Base-by-base conservation (phyloP, 1,140 invertebrate species). In the Eumaeus atala region DNA sequence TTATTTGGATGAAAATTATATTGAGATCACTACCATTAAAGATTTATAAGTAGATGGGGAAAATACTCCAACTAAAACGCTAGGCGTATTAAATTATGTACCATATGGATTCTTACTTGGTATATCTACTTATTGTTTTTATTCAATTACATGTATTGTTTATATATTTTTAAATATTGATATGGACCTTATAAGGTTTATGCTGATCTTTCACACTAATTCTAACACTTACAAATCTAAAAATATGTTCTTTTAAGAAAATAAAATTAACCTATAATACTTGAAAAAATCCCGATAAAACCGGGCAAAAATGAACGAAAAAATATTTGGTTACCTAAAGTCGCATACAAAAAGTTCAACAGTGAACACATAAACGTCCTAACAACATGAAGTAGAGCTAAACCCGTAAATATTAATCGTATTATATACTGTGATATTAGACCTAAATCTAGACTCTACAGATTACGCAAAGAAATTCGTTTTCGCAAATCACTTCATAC, bases 71-170 rank as follows among this genome's bases (percentile, higher is more conserved):
- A 79, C 62, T 58, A 68, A 74, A 79, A 79, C 78, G 77, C 77
- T 80, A 61, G 68, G 77, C 79, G 79, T 70, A 56, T 62, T 61
- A 56, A 55, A 60, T 65, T 64, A 68, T 63, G 60, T 66, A 70
- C 62, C 62, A 68, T 21, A 51, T 60, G 58, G 61, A 63, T 40
- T 50, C 62, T 65, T 64, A 63, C 59, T 67, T 63, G 67, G 80
- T 83, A 82, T 66, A 71, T 70, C 80, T 85, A 85, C 77, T 85
- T 85, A 85, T 85, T 85, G 82, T 85, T 79, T 79, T 72, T 81
- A 84, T 67, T 74, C 70, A 72, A 67, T 72, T 80, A 85, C 77
- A 84, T 72, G 68, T 75, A 76, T 74, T 73, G 75, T 83, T 82
- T 82, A 83, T 78, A 83, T 75, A 83, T 69, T 80, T 78, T 81